Percentiles rank a stretch among this genome's conserved stretches.
phyloP scores from a whole-genome alignment of 2,113 vertebrate species.

The Hyperoodon ampullatus region DNA sequence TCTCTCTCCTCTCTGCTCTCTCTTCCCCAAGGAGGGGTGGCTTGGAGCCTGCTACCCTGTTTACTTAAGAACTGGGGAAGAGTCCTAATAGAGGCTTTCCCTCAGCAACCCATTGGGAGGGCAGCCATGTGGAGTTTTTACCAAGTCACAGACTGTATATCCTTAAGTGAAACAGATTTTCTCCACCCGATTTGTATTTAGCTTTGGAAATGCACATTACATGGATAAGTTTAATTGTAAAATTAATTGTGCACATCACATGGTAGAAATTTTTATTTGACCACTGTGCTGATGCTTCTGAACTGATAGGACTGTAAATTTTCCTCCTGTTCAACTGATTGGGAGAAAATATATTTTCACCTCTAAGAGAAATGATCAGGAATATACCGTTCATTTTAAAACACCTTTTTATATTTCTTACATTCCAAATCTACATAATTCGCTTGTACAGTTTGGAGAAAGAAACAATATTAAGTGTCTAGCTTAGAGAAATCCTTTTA shows the following conservation, averaged over 20 bases:
- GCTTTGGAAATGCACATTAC: neutral
- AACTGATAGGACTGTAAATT: conserved; percentile 62
- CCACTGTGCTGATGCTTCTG: conserved; percentile 70
- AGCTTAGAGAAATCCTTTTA: conserved; percentile 74
- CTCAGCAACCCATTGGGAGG: neutral
- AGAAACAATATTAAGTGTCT: conserved; percentile 80
- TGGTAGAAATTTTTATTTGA: conserved; percentile 68
- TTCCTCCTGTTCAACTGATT: conserved; percentile 70
- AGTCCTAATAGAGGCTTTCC: neutral
- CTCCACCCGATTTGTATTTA: neutral
- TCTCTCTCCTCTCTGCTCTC: neutral
- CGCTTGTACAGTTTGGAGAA: conserved; percentile 79
- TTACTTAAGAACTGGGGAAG: neutral
- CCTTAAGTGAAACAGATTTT: neutral
- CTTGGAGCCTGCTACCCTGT: neutral
- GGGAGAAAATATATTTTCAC: conserved; percentile 78
- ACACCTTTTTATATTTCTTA: conserved; percentile 74
- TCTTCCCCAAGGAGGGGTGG: neutral
- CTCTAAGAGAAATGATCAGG: conserved; percentile 75
- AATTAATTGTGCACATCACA: conserved; percentile 36
- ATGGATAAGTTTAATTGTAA: neutral
- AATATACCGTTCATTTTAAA: conserved; percentile 75
- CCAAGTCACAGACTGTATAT: neutral
- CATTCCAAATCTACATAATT: conserved; percentile 80
- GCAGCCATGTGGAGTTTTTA: neutral